Conservation (phyloP, 2,888 invertebrate genomes). For the Allygus modestus region DNA sequence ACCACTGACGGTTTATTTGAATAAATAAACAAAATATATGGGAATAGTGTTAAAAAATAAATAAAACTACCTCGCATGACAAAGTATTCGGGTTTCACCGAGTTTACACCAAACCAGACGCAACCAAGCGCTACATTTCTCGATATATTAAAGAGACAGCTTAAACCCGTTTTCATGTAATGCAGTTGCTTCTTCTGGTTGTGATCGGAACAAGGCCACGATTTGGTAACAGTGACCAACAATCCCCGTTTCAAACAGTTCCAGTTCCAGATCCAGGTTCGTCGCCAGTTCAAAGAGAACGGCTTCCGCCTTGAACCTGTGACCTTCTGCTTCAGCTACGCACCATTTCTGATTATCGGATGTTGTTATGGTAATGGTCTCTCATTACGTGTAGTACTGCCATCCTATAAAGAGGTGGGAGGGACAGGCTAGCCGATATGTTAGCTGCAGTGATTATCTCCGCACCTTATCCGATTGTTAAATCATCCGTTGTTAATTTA, state of each 20-base stretch:
- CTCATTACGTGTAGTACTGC: not conserved
- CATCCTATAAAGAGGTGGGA: not conserved
- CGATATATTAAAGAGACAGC: not conserved
- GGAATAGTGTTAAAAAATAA: no score
- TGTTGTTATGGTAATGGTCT: slow-evolving; percentile 20
- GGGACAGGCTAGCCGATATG: not conserved
- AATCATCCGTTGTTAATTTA: no score
- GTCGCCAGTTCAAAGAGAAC: slow-evolving; percentile 5
- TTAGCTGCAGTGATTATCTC: not conserved
- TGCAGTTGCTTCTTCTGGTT: not conserved
- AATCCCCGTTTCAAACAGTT: not conserved
- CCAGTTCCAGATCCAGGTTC: slow-evolving; percentile 11
- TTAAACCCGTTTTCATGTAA: slow-evolving; percentile 21
- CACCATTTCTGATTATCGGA: slow-evolving; percentile 23
- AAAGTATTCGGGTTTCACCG: no score
- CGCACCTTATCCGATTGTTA: no score
- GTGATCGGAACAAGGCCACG: not conserved
- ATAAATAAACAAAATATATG: no score
- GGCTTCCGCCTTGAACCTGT: slow-evolving; percentile 26
- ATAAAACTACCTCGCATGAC: no score
- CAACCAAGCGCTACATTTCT: no score
- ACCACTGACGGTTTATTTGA: no score
- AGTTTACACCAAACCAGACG: no score
- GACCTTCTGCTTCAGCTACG: slow-evolving; percentile 28
- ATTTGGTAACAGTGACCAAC: not conserved